Conservation (phyloP, 2,113 vertebrate genomes). For the Micromys minutus region DNA sequence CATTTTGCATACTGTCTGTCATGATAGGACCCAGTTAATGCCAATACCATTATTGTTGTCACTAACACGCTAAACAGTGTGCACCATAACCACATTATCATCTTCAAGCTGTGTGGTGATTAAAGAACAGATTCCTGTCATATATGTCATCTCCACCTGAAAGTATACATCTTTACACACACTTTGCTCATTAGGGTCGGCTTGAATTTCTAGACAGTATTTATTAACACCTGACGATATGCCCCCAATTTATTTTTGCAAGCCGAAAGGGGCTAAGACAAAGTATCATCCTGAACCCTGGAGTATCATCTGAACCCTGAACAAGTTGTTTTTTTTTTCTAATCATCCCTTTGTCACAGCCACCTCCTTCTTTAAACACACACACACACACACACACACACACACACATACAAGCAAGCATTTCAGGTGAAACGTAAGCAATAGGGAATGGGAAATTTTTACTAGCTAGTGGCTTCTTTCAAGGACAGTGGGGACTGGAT, state of each 20-base stretch:
- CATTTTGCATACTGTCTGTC: not conserved
- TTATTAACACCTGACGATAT: not conserved
- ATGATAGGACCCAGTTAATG: not conserved
- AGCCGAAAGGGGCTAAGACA: not conserved
- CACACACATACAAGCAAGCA: not conserved
- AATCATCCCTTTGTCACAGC: slow-evolving; percentile 29
- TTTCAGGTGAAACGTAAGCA: not conserved
- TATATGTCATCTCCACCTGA: not conserved
- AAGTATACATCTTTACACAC: not conserved
- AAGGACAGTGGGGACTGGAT: not conserved
- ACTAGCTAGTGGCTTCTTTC: not conserved
- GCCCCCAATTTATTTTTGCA: not conserved
- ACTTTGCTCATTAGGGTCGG: not conserved
- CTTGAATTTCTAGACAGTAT: not conserved
- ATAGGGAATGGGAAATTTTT: not conserved
- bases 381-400: not conserved
- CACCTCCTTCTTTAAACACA: slow-evolving; percentile 44
- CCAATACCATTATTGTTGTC: not conserved
- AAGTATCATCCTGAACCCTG: no score
- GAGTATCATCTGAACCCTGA: not conserved
- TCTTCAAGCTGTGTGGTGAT: not conserved
- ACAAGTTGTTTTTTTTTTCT: slow-evolving; percentile 25
- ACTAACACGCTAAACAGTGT: not conserved
- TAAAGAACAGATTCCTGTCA: not conserved
- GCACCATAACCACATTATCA: not conserved